Base-by-base conservation (phyloP, 2,888 invertebrate genomes). In the Hemaris fuciformis region DNA sequence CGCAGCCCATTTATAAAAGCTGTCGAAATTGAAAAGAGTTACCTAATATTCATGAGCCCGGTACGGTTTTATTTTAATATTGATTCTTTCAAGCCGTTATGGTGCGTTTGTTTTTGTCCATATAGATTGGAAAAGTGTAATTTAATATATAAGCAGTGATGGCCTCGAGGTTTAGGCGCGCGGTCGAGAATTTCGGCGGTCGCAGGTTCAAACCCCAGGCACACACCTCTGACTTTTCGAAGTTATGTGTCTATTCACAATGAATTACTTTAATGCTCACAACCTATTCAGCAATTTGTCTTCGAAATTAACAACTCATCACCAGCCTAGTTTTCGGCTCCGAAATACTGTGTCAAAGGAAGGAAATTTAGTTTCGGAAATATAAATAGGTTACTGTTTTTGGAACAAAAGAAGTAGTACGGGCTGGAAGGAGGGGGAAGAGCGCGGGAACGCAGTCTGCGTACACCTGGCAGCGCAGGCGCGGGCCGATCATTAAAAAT, bases 401-500 rank as follows among this genome's bases (percentile, higher is more conserved):
- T 84, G 88, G 86, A 91, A 89, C 90, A 90, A 89, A 89, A 89
- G 89, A 84, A 79, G 77, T 81, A 77, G 75, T 75, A 75, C 74
- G 80, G 69, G 67, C 70, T 71, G 74, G 75, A 72, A 68, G 66
- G 64, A 70, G 69, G 70, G 72, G 73, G 76, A 74, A 72, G 73
- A 72, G 79, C 73, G 80, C 73, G 80, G 75, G 74, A 76, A 85
- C 84, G 80, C 90, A 91, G 88, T 86, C 83, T 92, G 92, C 85
- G 84, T 78, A 81, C 92, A 92, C 92, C 92, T 91, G 91, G 91
- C 85, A 66, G 80, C 71, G 75, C 84, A 79, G 78, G 84, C 88
- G 87, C 87, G 89, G 84, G 85, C 83, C 88, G 92, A 91, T 91
- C 92, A 91, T 92, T 92, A 92, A 92, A 92, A 91, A 89, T 92